These are phyloP conservation scores for Nyctereutes procyonoides DNA, from an alignment of 2,113 vertebrate genomes.

Conservation along the genomic window DNA sequence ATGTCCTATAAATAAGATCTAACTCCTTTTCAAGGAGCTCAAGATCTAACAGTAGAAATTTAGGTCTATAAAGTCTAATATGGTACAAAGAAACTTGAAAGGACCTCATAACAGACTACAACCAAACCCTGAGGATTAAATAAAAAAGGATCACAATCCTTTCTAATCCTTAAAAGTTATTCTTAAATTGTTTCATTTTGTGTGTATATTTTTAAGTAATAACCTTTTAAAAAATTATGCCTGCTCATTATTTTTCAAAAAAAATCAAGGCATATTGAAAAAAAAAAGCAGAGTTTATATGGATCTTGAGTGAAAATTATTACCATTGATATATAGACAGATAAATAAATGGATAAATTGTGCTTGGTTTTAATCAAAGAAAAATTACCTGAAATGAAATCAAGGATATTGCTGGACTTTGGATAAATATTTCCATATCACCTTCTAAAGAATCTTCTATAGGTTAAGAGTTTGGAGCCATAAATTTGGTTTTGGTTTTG, in stretches of 20 bases:
- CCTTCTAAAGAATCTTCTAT: neutral
- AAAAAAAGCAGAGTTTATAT: neutral
- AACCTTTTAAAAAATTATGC: neutral
- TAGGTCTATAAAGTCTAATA: neutral
- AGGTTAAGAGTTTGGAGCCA: neutral
- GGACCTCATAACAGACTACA: neutral
- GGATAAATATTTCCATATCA: neutral
- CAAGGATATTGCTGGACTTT: neutral
- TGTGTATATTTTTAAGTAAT: neutral
- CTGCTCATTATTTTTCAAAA: neutral
- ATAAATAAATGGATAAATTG: neutral
- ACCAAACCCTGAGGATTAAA: neutral
- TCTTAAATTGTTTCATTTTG: neutral
- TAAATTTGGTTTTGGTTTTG: neutral
- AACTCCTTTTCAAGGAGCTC: constrained; percentile 6
- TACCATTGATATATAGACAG: neutral
- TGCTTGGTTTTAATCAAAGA: neutral
- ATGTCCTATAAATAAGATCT: neutral
- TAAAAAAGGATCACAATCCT: neutral
- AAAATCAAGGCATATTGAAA: neutral
- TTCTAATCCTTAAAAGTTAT: neutral
- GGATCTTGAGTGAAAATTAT: neutral
- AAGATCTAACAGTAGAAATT: neutral
- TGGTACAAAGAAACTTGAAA: neutral
- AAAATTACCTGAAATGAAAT: neutral